phyloP scores from a whole-genome alignment of 2,113 vertebrate genomes.

The Hypocryptadius cinnamomeus region DNA sequence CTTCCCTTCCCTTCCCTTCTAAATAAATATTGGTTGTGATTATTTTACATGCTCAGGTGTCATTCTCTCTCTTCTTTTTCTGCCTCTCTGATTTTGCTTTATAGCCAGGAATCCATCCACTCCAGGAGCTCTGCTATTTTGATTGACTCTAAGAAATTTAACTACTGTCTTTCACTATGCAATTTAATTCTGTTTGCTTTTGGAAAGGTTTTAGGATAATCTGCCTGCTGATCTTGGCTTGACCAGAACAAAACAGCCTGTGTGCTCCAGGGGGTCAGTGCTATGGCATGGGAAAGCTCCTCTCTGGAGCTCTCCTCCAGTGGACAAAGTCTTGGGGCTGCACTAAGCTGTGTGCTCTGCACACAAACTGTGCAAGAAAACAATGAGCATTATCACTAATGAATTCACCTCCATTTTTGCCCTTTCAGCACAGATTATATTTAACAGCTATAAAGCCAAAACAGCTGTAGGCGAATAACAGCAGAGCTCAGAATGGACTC shows the following conservation, averaged over 20 bases:
- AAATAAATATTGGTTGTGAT: neutral
- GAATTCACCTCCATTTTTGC: neutral
- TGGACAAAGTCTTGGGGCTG: neutral
- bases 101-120: neutral
- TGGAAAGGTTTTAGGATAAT: neutral
- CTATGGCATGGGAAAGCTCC: neutral
- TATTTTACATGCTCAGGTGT: neutral
- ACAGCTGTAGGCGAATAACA: neutral
- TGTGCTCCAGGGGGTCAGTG: neutral
- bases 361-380: neutral
- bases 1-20: too few species aligned
- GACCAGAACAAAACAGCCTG: neutral
- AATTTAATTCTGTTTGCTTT: neutral
- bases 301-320: neutral
- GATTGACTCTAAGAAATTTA: neutral
- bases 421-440: neutral
- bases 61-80: rapidly evolving
- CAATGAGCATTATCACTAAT: neutral
- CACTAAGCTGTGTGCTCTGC: neutral
- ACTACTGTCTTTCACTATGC: neutral
- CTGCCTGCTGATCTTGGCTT: neutral
- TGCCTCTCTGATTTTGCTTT: neutral
- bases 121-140: neutral
- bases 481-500: neutral
- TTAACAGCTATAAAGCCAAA: neutral